phyloP scores from a whole-genome alignment of 1,140 invertebrate species.

The Parapsyche elsis region DNA sequence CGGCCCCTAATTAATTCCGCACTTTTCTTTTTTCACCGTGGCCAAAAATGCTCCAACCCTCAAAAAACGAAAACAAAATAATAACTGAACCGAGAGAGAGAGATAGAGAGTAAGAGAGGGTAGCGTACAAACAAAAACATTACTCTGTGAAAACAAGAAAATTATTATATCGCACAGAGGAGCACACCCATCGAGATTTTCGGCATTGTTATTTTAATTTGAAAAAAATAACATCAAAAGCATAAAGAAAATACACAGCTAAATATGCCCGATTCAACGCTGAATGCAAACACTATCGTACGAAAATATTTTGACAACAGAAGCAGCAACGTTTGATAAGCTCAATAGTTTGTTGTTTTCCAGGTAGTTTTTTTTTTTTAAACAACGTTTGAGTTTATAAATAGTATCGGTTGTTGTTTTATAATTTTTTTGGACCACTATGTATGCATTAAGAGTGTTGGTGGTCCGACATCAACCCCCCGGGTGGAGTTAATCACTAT shows the following conservation, averaged over 20 bases:
- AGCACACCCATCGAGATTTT: not conserved
- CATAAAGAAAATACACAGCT: not conserved
- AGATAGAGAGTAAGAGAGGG: not conserved
- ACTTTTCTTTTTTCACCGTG: not conserved
- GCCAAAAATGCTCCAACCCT: not conserved
- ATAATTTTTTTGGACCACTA: not conserved
- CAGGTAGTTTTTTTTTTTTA: no score
- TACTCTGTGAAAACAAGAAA: not conserved
- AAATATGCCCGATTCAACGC: not conserved
- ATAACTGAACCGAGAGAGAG: no score
- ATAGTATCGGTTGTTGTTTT: not conserved
- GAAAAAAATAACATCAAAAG: not conserved
- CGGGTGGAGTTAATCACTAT: conserved; percentile 40
- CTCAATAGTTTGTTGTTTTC: no score
- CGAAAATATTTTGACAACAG: no score
- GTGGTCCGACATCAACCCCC: not conserved
- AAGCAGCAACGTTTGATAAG: no score
- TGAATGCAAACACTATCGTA: no score
- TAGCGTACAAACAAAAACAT: conserved; percentile 22
- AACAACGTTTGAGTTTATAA: no score
- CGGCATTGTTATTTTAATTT: conserved; percentile 4
- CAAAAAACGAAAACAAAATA: no score
- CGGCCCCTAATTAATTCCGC: conserved; percentile 35
- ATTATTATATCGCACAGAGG: not conserved
- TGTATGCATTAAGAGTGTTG: conserved; percentile 12